Evolutionary conservation across 2,113 vertebrate genomes (phyloP).

Genomic region (Pleuronectes platessa): DNA sequence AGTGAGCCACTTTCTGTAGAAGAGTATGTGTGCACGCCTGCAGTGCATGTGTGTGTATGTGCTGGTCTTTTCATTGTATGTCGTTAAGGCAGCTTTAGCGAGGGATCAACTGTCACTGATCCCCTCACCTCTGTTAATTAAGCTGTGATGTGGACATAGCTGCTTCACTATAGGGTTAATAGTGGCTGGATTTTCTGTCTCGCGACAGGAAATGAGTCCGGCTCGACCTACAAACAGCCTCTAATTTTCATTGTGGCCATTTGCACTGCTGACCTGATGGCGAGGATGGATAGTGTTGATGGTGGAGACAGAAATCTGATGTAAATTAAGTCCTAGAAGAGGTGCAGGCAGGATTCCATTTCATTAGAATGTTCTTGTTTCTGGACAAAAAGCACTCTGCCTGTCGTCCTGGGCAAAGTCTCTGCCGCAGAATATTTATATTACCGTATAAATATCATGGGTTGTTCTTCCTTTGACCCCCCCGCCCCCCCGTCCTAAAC

Average conservation of each 20-base stretch:
- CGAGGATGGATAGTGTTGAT: slow-evolving; percentile 9
- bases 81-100: slow-evolving; percentile 14
- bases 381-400: neutral
- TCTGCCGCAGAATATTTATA: slow-evolving; percentile 29
- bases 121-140: slow-evolving; percentile 73
- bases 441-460: slow-evolving; percentile 38
- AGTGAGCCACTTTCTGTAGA: neutral
- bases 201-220: slow-evolving; percentile 62
- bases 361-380: neutral
- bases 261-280: slow-evolving; percentile 45
- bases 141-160: slow-evolving; percentile 67
- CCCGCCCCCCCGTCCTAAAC: slow-evolving; percentile 35
- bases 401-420: slow-evolving; percentile 19
- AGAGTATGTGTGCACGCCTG: neutral
- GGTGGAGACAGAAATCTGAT: slow-evolving; percentile 20
- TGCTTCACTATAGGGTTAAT: slow-evolving; percentile 75
- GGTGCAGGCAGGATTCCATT: neutral
- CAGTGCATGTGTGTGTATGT: neutral
- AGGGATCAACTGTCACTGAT: slow-evolving; percentile 71
- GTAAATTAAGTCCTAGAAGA: slow-evolving; percentile 15
- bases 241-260: slow-evolving; percentile 33
- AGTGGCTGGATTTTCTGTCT: slow-evolving; percentile 78
- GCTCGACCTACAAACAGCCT: slow-evolving; percentile 44
- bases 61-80: slow-evolving; percentile 6
- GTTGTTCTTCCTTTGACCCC: neutral